Conservation (phyloP, 2,113 vertebrate genomes). For the Artemisiospiza belli region DNA sequence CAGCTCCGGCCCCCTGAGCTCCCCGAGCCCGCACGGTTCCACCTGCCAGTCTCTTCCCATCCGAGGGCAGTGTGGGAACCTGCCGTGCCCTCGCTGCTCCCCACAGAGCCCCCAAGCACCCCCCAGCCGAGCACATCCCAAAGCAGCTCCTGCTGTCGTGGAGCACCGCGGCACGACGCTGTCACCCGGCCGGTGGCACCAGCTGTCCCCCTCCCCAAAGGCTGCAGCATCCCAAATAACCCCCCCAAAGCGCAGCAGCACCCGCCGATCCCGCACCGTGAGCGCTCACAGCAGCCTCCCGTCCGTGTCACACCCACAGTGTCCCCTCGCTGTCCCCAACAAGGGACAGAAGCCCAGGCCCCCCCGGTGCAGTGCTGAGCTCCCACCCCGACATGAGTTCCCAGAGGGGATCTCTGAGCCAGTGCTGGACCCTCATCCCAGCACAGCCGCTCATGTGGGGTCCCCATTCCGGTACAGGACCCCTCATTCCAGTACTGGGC, state of each 20-base stretch:
- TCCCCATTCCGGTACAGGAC: background rate
- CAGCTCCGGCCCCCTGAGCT: background rate
- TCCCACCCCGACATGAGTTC: background rate
- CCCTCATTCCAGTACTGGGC: background rate
- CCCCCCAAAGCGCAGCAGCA: background rate
- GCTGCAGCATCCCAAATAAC: accelerated
- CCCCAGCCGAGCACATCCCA: background rate
- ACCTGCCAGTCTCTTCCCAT: background rate
- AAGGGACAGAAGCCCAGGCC: background rate
- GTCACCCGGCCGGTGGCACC: background rate
- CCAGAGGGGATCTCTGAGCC: background rate
- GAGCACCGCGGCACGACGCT: background rate
- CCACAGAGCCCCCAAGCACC: background rate
- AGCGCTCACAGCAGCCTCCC: accelerated
- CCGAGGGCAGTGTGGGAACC: background rate
- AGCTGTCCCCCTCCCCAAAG: background rate
- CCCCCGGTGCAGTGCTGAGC: background rate
- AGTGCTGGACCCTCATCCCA: background rate
- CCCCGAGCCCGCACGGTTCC: background rate
- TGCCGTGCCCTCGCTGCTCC: background rate
- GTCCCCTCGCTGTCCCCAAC: background rate
- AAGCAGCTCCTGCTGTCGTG: background rate
- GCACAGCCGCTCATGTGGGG: accelerated
- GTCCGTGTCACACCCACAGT: accelerated
- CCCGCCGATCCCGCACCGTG: accelerated